phyloP scores from a whole-genome alignment of 1,140 invertebrate genomes.

The Andricus grossulariae region DNA sequence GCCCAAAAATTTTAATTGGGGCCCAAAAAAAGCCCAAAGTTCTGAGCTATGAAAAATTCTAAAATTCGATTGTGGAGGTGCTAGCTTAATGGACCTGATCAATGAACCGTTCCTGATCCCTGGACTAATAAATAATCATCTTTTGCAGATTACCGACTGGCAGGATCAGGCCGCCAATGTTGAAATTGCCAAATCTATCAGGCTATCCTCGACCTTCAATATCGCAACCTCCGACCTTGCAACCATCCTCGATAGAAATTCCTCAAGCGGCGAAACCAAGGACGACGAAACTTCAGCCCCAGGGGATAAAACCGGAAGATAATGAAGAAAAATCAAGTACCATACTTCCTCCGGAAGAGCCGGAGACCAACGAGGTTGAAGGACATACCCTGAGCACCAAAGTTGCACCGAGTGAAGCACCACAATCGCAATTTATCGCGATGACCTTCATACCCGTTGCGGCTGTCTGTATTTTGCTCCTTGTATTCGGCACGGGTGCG shows the following conservation, averaged over 20 bases:
- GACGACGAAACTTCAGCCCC: slow-evolving; percentile 63
- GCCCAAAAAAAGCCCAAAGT: no score
- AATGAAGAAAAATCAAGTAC: slow-evolving; percentile 36
- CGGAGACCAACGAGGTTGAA: slow-evolving; percentile 60
- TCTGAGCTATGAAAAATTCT: no score
- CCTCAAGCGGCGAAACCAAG: slow-evolving; percentile 47
- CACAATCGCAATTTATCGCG: slow-evolving; percentile 71
- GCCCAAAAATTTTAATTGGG: no score
- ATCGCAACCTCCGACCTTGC: slow-evolving; percentile 37
- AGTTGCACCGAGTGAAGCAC: slow-evolving; percentile 57
- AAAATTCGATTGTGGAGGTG: no score
- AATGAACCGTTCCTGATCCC: no score
- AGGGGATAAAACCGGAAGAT: slow-evolving; percentile 40
- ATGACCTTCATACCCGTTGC: slow-evolving; percentile 79
- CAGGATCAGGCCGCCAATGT: slow-evolving; percentile 63
- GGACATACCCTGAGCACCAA: slow-evolving; percentile 65
- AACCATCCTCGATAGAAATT: slow-evolving; percentile 44
- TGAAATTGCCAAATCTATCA: slow-evolving; percentile 61
- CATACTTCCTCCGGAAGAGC: slow-evolving; percentile 20
- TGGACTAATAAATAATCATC: slow-evolving; percentile 31
- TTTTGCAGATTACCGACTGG: slow-evolving; percentile 62
- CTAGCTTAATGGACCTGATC: no score
- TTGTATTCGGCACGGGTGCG: slow-evolving; percentile 75
- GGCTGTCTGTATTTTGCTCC: slow-evolving; percentile 77
- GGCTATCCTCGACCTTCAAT: slow-evolving; percentile 55